phyloP scores from a whole-genome alignment of 2,797 vertebrate species.

The Xiphophorus birchmanni region DNA sequence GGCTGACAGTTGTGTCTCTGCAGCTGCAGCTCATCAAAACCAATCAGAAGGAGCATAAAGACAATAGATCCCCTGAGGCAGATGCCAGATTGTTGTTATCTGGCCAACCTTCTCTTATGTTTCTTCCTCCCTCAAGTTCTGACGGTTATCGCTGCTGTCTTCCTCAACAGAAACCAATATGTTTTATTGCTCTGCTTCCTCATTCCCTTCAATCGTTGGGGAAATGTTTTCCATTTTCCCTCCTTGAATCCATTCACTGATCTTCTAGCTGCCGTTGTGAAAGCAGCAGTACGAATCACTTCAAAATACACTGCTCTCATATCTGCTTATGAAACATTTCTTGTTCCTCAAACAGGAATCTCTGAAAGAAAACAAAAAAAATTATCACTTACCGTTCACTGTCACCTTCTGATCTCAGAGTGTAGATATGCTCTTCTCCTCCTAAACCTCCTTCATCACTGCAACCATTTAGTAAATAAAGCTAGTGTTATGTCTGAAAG shows the following conservation, averaged over 20 bases:
- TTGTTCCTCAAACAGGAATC: neutral
- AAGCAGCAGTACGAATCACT: neutral
- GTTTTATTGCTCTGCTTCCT: neutral
- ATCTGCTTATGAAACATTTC: neutral
- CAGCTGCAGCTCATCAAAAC: neutral
- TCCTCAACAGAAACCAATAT: neutral
- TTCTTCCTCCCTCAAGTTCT: neutral
- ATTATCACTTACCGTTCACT: neutral
- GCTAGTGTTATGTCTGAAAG: too few species aligned
- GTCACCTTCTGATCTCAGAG: neutral
- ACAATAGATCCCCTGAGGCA: neutral
- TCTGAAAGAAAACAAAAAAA: neutral
- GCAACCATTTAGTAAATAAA: neutral
- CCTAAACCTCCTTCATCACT: neutral
- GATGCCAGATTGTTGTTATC: neutral
- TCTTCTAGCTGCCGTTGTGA: neutral
- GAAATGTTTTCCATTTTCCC: neutral
- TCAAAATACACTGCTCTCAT: neutral
- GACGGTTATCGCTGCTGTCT: neutral
- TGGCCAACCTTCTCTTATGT: neutral
- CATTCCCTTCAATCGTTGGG: neutral
- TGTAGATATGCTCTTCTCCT: neutral
- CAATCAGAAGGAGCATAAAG: neutral
- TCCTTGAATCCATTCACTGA: neutral
- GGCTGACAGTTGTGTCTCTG: neutral